Base-by-base conservation (phyloP, 1,140 invertebrate species). In the Epicauta chinensis region DNA sequence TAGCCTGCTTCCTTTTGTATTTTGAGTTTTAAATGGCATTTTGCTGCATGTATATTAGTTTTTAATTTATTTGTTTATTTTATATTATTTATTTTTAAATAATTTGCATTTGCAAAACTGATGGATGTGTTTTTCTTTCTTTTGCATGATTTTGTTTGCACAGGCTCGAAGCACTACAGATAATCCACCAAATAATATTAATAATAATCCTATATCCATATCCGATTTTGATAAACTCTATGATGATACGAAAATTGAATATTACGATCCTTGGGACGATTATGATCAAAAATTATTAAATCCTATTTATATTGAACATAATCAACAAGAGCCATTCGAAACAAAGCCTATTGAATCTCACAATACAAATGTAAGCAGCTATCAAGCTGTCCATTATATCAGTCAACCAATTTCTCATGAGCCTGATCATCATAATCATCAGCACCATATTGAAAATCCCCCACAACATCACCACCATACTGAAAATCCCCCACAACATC, bases 231-330 rank as follows among this genome's bases (percentile, higher is more conserved):
- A 48, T 43, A 43, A 43, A 43, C 41, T 12, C 23, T 4, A 29
- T 49, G 35, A 16, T 16, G 29, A 34, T 17, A 36, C 35, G 2
- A 40, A 50, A 40, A 47, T 16, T 47, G 12, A 29, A 16, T 13
- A 38, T 47, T 37, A 37, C 17, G 76, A 78, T 72, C 76, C 76
- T 51, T 78, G 76, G 76, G 74, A 77, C 60, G 73, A 76, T 62
- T 76, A 76, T 63, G 70, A 75, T 65, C 61, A 67, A 58, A 69
- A 66, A 53, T 43, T 57, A 29, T 39, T 34, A 40, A 15, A 40
- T 16, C 38, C n/a, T 14, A 40, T 3, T 3, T 17, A 6, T 40
- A 16, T 14, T n/a, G n/a, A 14, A 17, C 23, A 13, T 32, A 30
- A 45, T 5, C 17, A 37, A 17, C 15, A 34, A 37, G 34, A 49